Evolutionary conservation across 2,797 vertebrate genomes (phyloP), one percentile per base, ranked within the genome.

Genomic region (Lutjanus campechanus): DNA sequence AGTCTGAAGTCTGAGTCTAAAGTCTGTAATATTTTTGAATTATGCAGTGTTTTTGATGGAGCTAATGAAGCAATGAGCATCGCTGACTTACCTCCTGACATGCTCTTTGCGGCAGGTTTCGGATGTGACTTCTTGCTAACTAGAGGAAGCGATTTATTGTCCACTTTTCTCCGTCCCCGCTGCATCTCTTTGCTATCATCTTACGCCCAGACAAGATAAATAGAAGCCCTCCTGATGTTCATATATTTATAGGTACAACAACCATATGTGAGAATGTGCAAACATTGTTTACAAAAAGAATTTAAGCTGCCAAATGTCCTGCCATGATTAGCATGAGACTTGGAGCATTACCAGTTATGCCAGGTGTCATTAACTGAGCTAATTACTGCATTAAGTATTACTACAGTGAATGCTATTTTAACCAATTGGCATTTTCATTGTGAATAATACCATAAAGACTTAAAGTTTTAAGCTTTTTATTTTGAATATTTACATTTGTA

Each of bases 181-280:
- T 70, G 66, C 59, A 51, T 58, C 68, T 61, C 77, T 76, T 78
- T 67, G 13, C 47, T 69, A 60, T 83, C 75, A 62, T 69, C 56
- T 59, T 74, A 47, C 68, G 77, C 41, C 29, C 7, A 60, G 49
- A 59, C 36, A 69, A 85, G 67, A 87, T 69, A 84, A 88, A 85
- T 71, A 84, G n/a, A 55, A 64, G 74, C 51, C 12, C 66, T 64
- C 79, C 43, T 13, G 47, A 56, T 81, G 71, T 56, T 76, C 68
- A 56, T 85, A 50, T 69, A 84, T 77, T 75, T 81, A 53, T 64
- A 73, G 60, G 77, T 73, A 68, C 29, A 78, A 59, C 60, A 79
- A 69, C 46, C 47, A 46, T 51, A n/a, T 67, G 53, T 76, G 67
- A 77, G 22, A 73, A 66, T 62, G 22, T 77, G 29, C 47, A 67